Base-by-base conservation (phyloP, 2,888 invertebrate species). In the Cheilosia pagana region DNA sequence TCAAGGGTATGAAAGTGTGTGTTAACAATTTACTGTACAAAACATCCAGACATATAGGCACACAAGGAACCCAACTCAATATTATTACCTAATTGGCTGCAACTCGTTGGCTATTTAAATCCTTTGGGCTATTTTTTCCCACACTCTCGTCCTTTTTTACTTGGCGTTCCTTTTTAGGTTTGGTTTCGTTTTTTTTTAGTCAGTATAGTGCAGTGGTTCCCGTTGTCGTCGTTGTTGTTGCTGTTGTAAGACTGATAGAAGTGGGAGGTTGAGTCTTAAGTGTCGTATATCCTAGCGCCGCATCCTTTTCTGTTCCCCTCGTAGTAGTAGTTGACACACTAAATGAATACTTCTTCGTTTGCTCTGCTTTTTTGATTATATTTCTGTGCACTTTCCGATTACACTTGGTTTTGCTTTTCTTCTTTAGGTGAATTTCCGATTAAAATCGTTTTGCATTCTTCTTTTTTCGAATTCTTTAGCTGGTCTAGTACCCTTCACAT, bases 51-150 rank as follows among this genome's bases (percentile, higher is more conserved):
- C 16, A 21, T 19, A 25, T 19, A 39, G 31, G 39, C 7, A 71
- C 21, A 59, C 57, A 57, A 70, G 53, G 41, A 45, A 55, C 55
- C 48, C 70, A 68, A 75, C 79, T 79, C 79, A 75, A 79, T 71
- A 75, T 81, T 85, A 85, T 85, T 85, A 85, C 85, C 85, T 85
- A 85, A 85, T 85, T 85, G 85, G 85, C 85, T 81, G 85, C 81
- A 81, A 85, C 85, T 85, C 75, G 81, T 85, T 85, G 65, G 85
- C 81, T 85, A 85, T 85, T 85, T 85, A 76, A 85, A 85, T 85
- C 85, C 85, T 85, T 85, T 50, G 70, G 85, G 85, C 81, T 85
- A 53, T 53, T 19, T 23, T 50, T 41, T 59, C 45, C 70, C 53
- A 53, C 68, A 62, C 79, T 72, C 78, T 57, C 62, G 63, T 74